phyloP scores from a whole-genome alignment of 2,888 invertebrate species.

The Andrena fulva region DNA sequence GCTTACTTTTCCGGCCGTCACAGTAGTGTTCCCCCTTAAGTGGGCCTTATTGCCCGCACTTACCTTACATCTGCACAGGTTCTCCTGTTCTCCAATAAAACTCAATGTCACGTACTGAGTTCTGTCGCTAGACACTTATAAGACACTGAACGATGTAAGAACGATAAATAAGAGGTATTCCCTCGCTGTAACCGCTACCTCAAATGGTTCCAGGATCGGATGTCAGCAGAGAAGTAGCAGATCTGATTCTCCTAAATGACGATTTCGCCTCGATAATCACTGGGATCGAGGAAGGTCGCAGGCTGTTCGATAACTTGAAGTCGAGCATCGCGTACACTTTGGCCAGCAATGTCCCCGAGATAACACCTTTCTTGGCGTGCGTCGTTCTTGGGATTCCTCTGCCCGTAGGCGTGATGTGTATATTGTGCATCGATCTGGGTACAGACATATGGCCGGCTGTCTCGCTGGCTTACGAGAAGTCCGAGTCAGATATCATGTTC shows the following conservation, averaged over 20 bases:
- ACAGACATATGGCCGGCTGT: slow-evolving; percentile 93
- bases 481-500: slow-evolving; percentile 91
- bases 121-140: not conserved
- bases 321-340: slow-evolving; percentile 87
- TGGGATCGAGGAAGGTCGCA: slow-evolving; percentile 86
- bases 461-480: slow-evolving; percentile 91
- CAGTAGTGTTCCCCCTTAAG: too few relatives aligned
- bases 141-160: too few relatives aligned
- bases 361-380: slow-evolving; percentile 87
- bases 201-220: slow-evolving; percentile 69
- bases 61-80: too few relatives aligned
- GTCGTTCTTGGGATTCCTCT: slow-evolving; percentile 86
- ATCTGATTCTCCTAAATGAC: slow-evolving; percentile 88
- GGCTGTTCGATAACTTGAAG: slow-evolving; percentile 87
- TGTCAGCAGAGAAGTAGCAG: slow-evolving; percentile 87
- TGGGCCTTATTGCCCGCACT: too few relatives aligned
- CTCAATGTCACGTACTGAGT: too few relatives aligned
- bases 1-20: too few relatives aligned
- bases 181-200: too few relatives aligned
- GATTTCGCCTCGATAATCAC: slow-evolving; percentile 88
- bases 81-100: too few relatives aligned
- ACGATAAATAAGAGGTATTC: too few relatives aligned
- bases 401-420: slow-evolving; percentile 87
- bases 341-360: slow-evolving; percentile 87
- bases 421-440: slow-evolving; percentile 91